phyloP scores from a whole-genome alignment of 2,888 invertebrate genomes.

The Dromius quadrimaculatus region DNA sequence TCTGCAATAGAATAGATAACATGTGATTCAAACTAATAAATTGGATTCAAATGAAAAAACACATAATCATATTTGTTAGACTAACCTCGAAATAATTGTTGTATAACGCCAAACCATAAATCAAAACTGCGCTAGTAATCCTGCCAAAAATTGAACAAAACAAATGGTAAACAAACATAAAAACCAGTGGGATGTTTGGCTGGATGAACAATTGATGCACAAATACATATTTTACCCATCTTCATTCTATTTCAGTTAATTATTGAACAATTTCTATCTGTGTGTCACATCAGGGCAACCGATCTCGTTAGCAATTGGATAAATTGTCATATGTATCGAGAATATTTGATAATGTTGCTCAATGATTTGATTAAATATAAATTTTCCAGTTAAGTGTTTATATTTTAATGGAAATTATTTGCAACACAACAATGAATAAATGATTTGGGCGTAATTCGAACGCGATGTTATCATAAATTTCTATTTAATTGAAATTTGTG shows the following conservation, averaged over 20 bases:
- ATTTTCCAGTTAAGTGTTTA: background rate
- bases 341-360: constrained; percentile 24
- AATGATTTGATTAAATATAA: constrained; percentile 28
- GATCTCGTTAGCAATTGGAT: constrained; percentile 5
- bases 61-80: too few relatives aligned
- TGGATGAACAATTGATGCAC: background rate
- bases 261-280: background rate
- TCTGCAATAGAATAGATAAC: too few relatives aligned
- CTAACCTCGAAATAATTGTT: background rate
- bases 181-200: background rate
- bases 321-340: constrained; percentile 19
- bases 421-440: background rate
- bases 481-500: background rate
- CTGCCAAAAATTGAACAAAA: background rate
- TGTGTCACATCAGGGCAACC: background rate
- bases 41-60: too few relatives aligned
- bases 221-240: background rate
- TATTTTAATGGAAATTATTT: constrained; percentile 13
- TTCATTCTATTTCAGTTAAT: background rate
- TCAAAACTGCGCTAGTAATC: background rate
- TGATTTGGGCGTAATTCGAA: too few relatives aligned
- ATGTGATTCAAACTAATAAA: too few relatives aligned
- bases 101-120: background rate
- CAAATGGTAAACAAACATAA: background rate
- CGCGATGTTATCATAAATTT: too few relatives aligned